These are phyloP conservation scores for Gnatocerus cornutus DNA, from an alignment of 2,888 invertebrate species.

Conservation along the genomic window DNA sequence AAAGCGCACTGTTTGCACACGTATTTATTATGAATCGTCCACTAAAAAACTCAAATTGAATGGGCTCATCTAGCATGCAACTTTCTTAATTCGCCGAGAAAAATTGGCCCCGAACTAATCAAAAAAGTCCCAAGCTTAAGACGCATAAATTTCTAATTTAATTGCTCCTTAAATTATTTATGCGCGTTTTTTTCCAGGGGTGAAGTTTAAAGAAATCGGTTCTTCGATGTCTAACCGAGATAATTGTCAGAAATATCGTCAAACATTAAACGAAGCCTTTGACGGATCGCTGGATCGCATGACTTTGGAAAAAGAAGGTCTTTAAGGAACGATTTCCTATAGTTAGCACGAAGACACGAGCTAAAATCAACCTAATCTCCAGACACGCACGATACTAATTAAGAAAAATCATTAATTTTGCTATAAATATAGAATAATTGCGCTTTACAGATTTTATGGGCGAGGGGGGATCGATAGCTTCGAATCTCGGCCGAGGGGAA, in stretches of 20 bases:
- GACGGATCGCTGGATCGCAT: constrained; percentile 68
- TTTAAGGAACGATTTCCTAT: constrained; percentile 64
- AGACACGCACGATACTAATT: constrained; percentile 69
- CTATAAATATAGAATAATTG: constrained; percentile 67
- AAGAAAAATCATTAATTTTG: constrained; percentile 69
- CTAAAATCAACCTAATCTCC: constrained; percentile 62
- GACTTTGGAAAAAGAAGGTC: constrained; percentile 60
- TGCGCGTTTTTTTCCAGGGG: background rate
- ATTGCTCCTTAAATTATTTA: constrained; percentile 16
- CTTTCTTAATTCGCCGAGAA: constrained; percentile 68
- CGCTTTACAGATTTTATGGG: constrained; percentile 59
- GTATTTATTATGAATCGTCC: constrained; percentile 25
- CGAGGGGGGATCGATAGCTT: constrained; percentile 20
- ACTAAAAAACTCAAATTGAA: constrained; percentile 60
- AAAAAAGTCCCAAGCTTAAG: constrained; percentile 37
- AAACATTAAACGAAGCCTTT: constrained; percentile 66
- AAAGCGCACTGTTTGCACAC: background rate
- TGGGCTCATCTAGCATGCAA: constrained; percentile 67
- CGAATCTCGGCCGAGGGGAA: too few relatives aligned
- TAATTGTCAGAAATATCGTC: constrained; percentile 63
- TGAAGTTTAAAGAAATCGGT: constrained; percentile 28
- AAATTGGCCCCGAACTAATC: constrained; percentile 67
- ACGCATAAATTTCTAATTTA: constrained; percentile 37
- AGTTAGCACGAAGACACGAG: constrained; percentile 61
- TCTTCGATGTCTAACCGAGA: constrained; percentile 50